phyloP scores from a whole-genome alignment of 2,888 invertebrate genomes.

The Furcula furcula region DNA sequence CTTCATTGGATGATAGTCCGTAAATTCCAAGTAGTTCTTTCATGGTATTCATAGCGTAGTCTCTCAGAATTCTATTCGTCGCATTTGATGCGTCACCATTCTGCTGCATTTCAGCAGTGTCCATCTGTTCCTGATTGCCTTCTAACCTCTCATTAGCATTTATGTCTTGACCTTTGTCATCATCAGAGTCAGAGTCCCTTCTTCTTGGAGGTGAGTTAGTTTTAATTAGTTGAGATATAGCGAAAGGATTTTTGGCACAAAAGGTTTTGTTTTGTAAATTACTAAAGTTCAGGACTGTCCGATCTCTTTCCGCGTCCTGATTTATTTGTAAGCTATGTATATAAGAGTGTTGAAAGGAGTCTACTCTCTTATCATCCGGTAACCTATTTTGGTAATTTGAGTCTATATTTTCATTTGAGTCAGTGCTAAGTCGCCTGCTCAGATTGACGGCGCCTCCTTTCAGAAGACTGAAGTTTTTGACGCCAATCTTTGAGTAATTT shows the following conservation, averaged over 20 bases:
- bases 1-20: conserved; percentile 86
- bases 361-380: conserved; percentile 68
- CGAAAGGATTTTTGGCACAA: conserved; percentile 81
- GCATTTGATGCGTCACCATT: conserved; percentile 71
- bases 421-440: conserved; percentile 73
- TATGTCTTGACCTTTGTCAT: conserved; percentile 74
- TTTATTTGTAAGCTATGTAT: conserved; percentile 74
- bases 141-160: conserved; percentile 74
- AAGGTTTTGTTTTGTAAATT: conserved; percentile 77
- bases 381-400: conserved; percentile 71
- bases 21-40: conserved; percentile 89
- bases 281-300: conserved; percentile 72
- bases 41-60: conserved; percentile 91
- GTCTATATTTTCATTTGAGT: conserved; percentile 79
- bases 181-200: conserved; percentile 77
- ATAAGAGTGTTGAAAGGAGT: conserved; percentile 75
- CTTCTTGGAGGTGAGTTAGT: conserved; percentile 78
- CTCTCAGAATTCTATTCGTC: conserved; percentile 85
- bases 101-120: conserved; percentile 52
- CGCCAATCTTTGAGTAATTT: conserved; percentile 68
- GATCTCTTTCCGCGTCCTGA: conserved; percentile 58
- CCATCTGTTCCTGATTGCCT: conserved; percentile 53
- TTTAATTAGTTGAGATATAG: conserved; percentile 79
- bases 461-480: conserved; percentile 74
- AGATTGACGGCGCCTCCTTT: conserved; percentile 77